Conservation (phyloP, 2,113 vertebrate genomes). For the Riparia riparia region DNA sequence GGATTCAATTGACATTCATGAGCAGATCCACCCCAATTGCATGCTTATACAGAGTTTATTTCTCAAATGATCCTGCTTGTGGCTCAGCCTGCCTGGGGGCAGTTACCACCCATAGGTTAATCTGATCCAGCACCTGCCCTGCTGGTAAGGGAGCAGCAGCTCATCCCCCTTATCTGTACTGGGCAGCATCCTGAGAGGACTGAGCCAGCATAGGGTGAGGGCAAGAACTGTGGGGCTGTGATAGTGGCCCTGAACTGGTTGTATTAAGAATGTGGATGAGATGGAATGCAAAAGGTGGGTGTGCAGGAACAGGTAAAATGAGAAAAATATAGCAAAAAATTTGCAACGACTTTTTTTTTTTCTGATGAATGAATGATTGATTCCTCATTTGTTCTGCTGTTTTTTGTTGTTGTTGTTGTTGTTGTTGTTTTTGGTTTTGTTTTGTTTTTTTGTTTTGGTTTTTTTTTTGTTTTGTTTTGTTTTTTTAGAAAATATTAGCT, state of each 20-base stretch:
- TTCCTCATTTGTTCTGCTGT: fast-evolving
- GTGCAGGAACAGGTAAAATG: neutral
- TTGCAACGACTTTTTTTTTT: neutral
- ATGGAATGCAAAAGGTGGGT: neutral
- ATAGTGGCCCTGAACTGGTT: neutral
- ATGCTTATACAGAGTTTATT: neutral
- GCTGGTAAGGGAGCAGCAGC: neutral
- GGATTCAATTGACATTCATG: fast-evolving
- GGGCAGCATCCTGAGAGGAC: neutral
- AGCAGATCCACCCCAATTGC: neutral
- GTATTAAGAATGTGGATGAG: neutral
- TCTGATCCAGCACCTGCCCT: neutral
- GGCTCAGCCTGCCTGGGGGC: neutral
- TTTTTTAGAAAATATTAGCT: neutral
- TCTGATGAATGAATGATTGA: fast-evolving
- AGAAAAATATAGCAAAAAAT: neutral
- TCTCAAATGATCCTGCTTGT: neutral
- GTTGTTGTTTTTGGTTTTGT: no score
- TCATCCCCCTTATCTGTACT: neutral
- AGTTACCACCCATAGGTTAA: neutral
- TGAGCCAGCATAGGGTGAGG: neutral
- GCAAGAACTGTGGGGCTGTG: neutral
- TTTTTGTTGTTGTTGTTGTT: no score
- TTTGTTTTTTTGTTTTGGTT: fast-evolving
- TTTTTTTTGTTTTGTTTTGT: no score